Percentiles rank a stretch among this genome's conserved stretches.
These are phyloP conservation scores for Plusia festucae DNA, from an alignment of 2,888 invertebrate species.

Conservation along the genomic window DNA sequence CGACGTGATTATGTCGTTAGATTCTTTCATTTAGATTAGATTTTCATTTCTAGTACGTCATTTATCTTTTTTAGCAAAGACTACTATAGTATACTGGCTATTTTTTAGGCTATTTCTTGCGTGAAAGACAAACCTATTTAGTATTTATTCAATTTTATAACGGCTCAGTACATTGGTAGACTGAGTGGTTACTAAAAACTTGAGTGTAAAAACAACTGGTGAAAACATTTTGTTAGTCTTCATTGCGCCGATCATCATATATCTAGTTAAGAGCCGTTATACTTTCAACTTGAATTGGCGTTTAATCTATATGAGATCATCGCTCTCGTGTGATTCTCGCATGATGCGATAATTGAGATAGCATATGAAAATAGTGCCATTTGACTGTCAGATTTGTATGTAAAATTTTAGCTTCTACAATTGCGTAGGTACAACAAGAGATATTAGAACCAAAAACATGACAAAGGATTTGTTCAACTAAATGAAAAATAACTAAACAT, in stretches of 20 bases:
- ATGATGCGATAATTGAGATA: slow-evolving; percentile 28
- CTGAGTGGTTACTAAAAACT: slow-evolving; percentile 6
- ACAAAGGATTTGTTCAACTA: no score
- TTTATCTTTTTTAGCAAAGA: slow-evolving; percentile 40
- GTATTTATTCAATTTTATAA: not conserved
- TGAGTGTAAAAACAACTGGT: slow-evolving; percentile 8
- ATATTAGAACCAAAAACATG: not conserved
- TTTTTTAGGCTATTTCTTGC: slow-evolving; percentile 18
- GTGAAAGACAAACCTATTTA: not conserved
- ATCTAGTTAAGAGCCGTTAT: slow-evolving; percentile 45
- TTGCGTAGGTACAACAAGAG: no score
- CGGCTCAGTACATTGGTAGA: slow-evolving; percentile 3
- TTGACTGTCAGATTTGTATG: slow-evolving; percentile 17
- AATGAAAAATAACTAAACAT: no score
- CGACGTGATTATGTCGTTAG: slow-evolving; percentile 59
- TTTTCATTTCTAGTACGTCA: slow-evolving; percentile 32
- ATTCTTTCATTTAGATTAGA: slow-evolving; percentile 38
- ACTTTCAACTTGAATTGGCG: slow-evolving; percentile 37
- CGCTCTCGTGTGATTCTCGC: slow-evolving; percentile 19
- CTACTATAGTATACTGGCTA: no score
- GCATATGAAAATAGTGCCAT: slow-evolving; percentile 28
- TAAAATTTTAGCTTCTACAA: no score
- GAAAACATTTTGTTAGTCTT: slow-evolving; percentile 7
- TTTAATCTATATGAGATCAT: slow-evolving; percentile 39
- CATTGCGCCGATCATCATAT: slow-evolving; percentile 12